A percentile compares a stretch with the other conserved stretches of the same genome.
Evolutionary conservation across 2,113 vertebrate genomes (phyloP).

Genomic region (Origma solitaria): DNA sequence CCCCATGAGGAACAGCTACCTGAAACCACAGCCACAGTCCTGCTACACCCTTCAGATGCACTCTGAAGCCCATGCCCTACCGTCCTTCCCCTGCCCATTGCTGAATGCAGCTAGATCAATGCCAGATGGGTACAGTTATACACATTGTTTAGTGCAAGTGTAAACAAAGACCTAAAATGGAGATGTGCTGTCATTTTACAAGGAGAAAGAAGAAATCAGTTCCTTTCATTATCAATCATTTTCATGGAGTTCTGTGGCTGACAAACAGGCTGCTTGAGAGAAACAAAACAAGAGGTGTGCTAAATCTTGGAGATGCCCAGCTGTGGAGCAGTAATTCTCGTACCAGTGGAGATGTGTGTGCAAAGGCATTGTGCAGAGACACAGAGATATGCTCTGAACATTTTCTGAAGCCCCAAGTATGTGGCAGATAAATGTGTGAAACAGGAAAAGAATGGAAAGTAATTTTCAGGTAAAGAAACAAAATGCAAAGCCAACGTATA

Average conservation of each 20-base stretch:
- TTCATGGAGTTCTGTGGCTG: neutral
- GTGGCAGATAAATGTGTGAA: neutral
- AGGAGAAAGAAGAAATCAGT: neutral
- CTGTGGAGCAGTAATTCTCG: neutral
- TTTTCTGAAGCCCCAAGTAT: neutral
- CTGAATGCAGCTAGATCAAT: neutral
- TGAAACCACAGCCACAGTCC: neutral
- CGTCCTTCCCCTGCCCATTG: neutral
- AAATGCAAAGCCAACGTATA: neutral
- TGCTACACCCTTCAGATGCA: neutral
- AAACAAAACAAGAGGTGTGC: neutral
- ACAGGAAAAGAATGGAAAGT: neutral
- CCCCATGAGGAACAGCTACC: neutral
- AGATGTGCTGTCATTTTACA: neutral
- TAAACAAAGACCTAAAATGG: neutral
- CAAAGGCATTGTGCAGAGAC: neutral
- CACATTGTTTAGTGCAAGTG: neutral
- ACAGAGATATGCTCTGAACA: neutral
- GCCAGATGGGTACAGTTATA: neutral
- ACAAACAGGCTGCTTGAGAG: neutral
- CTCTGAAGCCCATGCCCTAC: accelerated
- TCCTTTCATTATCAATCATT: neutral
- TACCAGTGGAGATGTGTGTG: neutral
- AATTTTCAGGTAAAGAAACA: neutral
- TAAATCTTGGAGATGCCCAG: neutral